These are phyloP conservation scores for Neotoma lepida DNA, from an alignment of 2,113 vertebrate genomes.

Conservation along the genomic window DNA sequence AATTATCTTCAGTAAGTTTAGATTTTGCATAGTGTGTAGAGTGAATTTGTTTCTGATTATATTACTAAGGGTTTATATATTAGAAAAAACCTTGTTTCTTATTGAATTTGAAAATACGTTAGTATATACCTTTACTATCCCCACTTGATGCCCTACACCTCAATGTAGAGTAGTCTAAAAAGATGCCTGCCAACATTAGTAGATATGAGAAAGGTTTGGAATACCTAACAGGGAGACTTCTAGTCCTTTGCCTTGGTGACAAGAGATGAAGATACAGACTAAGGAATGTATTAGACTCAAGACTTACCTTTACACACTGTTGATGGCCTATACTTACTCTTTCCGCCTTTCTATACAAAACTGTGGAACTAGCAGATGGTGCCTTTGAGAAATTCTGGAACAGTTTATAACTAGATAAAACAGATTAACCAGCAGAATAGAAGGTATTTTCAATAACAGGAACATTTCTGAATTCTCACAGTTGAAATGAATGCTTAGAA, in stretches of 20 bases:
- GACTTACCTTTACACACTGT: not conserved
- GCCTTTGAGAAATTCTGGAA: not conserved
- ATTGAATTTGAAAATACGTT: not conserved
- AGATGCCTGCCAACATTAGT: not conserved
- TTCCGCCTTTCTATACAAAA: not conserved
- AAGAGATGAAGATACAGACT: not conserved
- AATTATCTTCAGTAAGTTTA: not conserved
- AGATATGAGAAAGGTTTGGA: not conserved
- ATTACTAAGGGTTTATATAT: not conserved
- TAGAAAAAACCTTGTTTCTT: not conserved
- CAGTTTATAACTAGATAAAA: conserved; percentile 19
- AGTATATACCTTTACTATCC: not conserved
- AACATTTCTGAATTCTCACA: not conserved
- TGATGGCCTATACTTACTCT: not conserved
- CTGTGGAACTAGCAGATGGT: not conserved
- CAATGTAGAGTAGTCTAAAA: not conserved
- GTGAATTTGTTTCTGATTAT: not conserved
- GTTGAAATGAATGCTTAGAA: not conserved
- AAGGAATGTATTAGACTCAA: not conserved
- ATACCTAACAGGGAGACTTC: not conserved
- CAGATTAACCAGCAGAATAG: not conserved
- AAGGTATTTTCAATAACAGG: not conserved
- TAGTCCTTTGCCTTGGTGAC: not conserved
- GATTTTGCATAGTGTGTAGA: not conserved
- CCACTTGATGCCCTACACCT: not conserved